Evolutionary conservation across 30 jellyfish, hydroid and myxozoan species (phyloP), one percentile per base, ranked within the genome.

Genomic region (Catostylus mosaicus): DNA sequence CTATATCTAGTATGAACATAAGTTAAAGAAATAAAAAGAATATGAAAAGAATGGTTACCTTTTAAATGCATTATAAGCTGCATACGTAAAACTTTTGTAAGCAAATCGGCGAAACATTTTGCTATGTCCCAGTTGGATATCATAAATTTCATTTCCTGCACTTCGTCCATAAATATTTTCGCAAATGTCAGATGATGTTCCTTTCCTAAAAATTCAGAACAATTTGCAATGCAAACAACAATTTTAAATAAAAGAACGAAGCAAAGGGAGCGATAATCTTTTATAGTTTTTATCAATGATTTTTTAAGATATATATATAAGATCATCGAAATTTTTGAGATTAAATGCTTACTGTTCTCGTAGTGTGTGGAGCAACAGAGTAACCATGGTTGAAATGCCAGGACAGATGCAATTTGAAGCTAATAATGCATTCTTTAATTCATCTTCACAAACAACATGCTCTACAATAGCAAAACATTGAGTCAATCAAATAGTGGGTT

Each of bases 401-500:
- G 96, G 96, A 48, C 96, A 86, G 43, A 86, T 51, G 67, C 96
- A 86, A 27, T 86, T 86, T 43, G 86, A 68, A 5, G 96, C 96
- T 63, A 86, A 64, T 34, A 86, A 35, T 20, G 96, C 96, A 66
- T 86, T 72, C 72, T 86, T 86, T 3, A 86, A 57, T 56, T 86
- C 96, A 31, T 86, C 89, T 75, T 86, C 96, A 50, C 96, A 86
- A 0, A 86, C 96, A 34, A 86, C 96, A 45, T 86, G 96, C 54
- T 86, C 96, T 86, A 32, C 10, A 75, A 32, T 22, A 50, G 60
- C 1, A 75, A 29, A 30, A 33, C 20, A 7, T 40, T 40, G 54
- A 40, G 54, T 14, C 14, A 40, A 40, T 5, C n/a, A n/a, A n/a
- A n/a, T n/a, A n/a, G n/a, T n/a, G n/a, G n/a, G n/a, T n/a, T n/a